Evolutionary conservation across 2,797 vertebrate species (phyloP).

Genomic region (Sebastolobus altivelis): DNA sequence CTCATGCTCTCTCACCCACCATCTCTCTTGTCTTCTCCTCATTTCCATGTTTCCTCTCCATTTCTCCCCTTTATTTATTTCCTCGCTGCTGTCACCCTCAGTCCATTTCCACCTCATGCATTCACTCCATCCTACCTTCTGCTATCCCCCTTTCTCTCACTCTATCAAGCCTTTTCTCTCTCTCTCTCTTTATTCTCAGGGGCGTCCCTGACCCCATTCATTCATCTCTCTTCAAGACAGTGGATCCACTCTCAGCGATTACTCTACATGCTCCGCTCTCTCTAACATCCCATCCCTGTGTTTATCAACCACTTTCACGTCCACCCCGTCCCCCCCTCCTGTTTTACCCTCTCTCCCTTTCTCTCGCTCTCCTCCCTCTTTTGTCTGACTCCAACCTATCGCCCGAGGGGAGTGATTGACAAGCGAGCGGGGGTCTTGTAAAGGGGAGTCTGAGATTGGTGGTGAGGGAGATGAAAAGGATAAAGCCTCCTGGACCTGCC

Average conservation of each 20-base stretch:
- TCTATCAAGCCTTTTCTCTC: conserved; percentile 35
- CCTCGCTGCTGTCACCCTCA: conserved; percentile 9
- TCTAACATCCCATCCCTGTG: conserved; percentile 59
- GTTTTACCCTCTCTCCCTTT: conserved; percentile 42
- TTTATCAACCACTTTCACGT: conserved; percentile 70
- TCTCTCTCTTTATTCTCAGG: conserved; percentile 74
- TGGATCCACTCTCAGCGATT: conserved; percentile 78
- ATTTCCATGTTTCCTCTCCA: conserved; percentile 11
- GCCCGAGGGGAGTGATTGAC: conserved; percentile 84
- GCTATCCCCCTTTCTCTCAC: conserved; percentile 36
- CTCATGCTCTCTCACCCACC: background rate
- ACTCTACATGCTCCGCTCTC: conserved; percentile 64
- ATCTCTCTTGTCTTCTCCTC: background rate
- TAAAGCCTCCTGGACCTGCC: conserved; percentile 54
- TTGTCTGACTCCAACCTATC: conserved; percentile 77
- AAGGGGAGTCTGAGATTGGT: conserved; percentile 65
- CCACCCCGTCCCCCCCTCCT: conserved; percentile 21
- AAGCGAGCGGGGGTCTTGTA: conserved; percentile 72
- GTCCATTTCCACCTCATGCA: conserved; percentile 29
- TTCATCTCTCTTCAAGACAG: conserved; percentile 77
- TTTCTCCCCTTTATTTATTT: conserved; percentile 16
- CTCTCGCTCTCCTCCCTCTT: conserved; percentile 67
- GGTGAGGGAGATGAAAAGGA: conserved; percentile 70
- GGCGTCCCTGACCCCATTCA: conserved; percentile 86
- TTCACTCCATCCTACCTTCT: conserved; percentile 41